Evolutionary conservation across 35 echinoderm and acorn worm species (phyloP), one percentile per base, ranked within the genome.

Genomic region (Ptychodera flava): DNA sequence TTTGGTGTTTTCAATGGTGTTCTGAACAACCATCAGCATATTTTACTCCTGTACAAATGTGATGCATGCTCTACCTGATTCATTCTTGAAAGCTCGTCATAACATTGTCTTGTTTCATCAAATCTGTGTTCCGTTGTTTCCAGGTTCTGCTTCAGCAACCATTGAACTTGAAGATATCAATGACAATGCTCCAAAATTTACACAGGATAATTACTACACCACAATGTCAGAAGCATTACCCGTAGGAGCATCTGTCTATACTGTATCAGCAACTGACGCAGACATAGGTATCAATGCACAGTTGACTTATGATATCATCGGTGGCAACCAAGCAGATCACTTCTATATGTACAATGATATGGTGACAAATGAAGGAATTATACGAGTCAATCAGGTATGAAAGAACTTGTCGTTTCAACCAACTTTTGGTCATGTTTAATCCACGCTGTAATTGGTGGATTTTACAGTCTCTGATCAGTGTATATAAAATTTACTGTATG

Each of bases 131-230:
- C 96, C 96, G 52, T 81, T 82, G 28, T 82, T 85, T 77, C 90
- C 81, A 36, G 93, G 90, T 29, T 88, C 89, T 35, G 77, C 91
- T 32, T 92, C 90, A 0, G 88, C 92, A 31, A 87, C 78, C 33
- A 86, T 99, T 37, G 35, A 92, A 33, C 91, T 99, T 29, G 31
- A 82, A 80, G 96, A 99, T 89, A 90, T 90, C 31, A 99, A 99
- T 64, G 96, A 99, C 80, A 99, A 99, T 16, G 85, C 81, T 1
- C 96, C 96, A 29, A 93, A 88, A 78, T 99, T 99, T 89, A 83
- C 89, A 0, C 96, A 99, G 78, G 93, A 99, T 31, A 78, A 84
- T 52, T 99, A 94, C 77, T 89, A 90, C 31, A 99, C 87, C 34
- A 86, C 86, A 16, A 90, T 99, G 15, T 90, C 85, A 86, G 96